phyloP scores from a whole-genome alignment of 64 coral and sea anemone species.

The Montipora sp. region DNA sequence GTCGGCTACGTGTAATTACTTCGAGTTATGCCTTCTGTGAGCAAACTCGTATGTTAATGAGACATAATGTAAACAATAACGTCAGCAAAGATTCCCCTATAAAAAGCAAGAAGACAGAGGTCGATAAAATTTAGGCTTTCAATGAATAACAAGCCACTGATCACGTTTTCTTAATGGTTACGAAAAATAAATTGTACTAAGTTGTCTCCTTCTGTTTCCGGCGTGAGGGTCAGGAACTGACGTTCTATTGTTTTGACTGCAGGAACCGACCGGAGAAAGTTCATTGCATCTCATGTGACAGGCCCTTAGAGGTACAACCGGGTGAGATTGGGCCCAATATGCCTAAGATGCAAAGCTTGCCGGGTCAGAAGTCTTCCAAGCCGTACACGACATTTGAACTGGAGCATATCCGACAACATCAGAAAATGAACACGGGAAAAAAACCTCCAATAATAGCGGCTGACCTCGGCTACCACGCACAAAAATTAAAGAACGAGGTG shows the following conservation, averaged over 20 bases:
- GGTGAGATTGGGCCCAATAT: conserved; percentile 45
- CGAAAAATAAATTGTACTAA: too few species aligned
- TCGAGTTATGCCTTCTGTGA: too few species aligned
- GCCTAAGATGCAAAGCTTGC: conserved; percentile 83
- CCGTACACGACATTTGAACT: conserved; percentile 94
- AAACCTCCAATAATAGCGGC: conserved; percentile 76
- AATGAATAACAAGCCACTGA: too few species aligned
- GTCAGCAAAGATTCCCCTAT: too few species aligned
- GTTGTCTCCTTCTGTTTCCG: too few species aligned
- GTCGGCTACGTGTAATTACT: too few species aligned
- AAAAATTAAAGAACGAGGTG: conserved; percentile 88
- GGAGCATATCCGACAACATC: conserved; percentile 84
- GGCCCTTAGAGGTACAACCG: conserved; percentile 74
- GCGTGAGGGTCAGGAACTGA: too few species aligned
- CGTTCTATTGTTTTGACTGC: background rate
- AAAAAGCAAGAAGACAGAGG: too few species aligned
- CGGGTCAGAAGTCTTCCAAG: conserved; percentile 82
- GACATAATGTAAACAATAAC: too few species aligned
- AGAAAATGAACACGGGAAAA: conserved; percentile 61
- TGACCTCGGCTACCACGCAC: conserved; percentile 80
- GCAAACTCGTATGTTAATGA: too few species aligned
- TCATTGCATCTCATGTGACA: conserved; percentile 91
- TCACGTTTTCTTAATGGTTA: too few species aligned
- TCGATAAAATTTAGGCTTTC: too few species aligned
- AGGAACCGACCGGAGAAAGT: conserved; percentile 84